Percentiles rank a stretch among this genome's conserved stretches.
Evolutionary conservation across 2,888 invertebrate species (phyloP).

Genomic region (Watsonalla cultraria): DNA sequence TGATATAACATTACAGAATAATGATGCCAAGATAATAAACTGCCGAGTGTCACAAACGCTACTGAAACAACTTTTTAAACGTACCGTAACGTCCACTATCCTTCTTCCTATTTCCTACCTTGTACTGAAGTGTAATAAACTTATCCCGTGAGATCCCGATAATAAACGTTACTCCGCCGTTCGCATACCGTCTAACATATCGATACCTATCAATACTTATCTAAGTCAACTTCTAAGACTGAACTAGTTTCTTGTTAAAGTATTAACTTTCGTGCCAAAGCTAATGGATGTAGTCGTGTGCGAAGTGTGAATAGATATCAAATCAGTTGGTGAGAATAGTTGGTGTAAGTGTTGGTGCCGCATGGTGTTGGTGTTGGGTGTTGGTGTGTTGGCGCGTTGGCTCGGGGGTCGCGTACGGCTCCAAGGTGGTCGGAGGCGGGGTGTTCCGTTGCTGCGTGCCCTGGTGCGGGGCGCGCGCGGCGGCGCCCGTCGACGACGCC

Average conservation of each 20-base stretch:
- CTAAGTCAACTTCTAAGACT: conserved; percentile 61
- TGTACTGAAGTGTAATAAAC: conserved; percentile 18
- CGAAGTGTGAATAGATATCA: conserved; percentile 6
- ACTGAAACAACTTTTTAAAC: background rate
- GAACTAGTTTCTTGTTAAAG: conserved; percentile 41
- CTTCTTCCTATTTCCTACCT: conserved; percentile 11
- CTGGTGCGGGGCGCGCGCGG: conserved; percentile 87
- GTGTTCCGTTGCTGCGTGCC: conserved; percentile 91
- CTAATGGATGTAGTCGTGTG: background rate
- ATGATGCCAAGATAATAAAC: background rate
- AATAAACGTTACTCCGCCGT: conserved; percentile 19
- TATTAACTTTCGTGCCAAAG: conserved; percentile 34
- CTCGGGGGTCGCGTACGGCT: conserved; percentile 60
- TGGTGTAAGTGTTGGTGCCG: conserved; percentile 18
- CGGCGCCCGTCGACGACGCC: conserved; percentile 81
- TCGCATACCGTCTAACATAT: conserved; percentile 57
- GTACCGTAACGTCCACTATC: conserved; percentile 1
- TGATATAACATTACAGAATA: background rate
- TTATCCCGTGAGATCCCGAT: conserved; percentile 10
- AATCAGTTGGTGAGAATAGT: conserved; percentile 8
- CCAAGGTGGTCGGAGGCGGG: conserved; percentile 85
- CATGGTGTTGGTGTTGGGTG: conserved; percentile 35
- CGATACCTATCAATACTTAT: conserved; percentile 44
- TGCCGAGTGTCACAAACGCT: background rate
- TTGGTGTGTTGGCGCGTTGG: conserved; percentile 73